These are phyloP conservation scores for Batillaria attramentaria DNA, from an alignment of 1,140 invertebrate genomes.

Conservation along the genomic window DNA sequence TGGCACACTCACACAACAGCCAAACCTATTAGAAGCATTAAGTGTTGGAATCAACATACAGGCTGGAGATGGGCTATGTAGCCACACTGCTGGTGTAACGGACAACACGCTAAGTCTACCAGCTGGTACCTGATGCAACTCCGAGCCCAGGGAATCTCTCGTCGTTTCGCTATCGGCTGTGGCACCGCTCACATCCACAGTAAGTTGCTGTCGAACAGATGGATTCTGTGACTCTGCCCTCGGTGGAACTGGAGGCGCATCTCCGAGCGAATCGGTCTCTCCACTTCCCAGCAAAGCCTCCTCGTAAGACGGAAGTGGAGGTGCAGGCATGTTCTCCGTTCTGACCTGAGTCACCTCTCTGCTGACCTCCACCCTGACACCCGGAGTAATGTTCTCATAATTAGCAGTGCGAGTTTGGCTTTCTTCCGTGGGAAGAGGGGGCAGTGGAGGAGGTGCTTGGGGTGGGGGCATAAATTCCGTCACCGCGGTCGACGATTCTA, in stretches of 20 bases:
- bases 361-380: background rate
- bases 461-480: background rate
- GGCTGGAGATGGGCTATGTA: too few relatives aligned
- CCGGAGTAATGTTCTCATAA: slow-evolving; percentile 22
- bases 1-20: too few relatives aligned
- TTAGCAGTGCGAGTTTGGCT: background rate
- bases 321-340: background rate
- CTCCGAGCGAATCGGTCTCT: slow-evolving; percentile 49
- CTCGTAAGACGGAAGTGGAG: slow-evolving; percentile 23
- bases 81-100: too few relatives aligned
- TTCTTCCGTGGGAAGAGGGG: slow-evolving; percentile 19
- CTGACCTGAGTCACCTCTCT: background rate
- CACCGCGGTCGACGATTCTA: slow-evolving; percentile 22
- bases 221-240: slow-evolving; percentile 43
- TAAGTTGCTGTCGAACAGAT: background rate
- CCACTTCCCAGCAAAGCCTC: slow-evolving; percentile 21
- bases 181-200: slow-evolving; percentile 29
- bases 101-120: too few relatives aligned
- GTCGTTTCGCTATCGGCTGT: background rate
- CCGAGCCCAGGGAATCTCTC: background rate
- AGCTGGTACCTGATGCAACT: slow-evolving; percentile 1
- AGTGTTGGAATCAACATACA: too few relatives aligned
- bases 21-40: too few relatives aligned
- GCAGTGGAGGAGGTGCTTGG: slow-evolving; percentile 36
- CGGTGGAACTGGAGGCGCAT: slow-evolving; percentile 50